Conservation (phyloP, 2,797 vertebrate species). For the Arrhamphus sclerolepis region DNA sequence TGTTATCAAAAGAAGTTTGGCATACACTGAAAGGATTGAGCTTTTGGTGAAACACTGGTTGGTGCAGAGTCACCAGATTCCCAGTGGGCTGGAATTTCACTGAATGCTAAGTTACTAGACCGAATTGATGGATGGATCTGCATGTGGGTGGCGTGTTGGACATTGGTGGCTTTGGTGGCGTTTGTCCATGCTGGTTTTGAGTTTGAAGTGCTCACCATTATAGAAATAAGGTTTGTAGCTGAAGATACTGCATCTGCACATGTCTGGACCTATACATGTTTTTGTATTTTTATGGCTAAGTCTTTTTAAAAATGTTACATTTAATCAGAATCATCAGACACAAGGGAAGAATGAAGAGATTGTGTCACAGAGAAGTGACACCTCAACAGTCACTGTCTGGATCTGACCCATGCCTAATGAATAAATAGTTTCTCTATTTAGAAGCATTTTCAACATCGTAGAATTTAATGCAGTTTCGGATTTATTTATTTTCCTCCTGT, state of each 20-base stretch:
- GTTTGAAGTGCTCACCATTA: not conserved
- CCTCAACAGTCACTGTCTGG: slow-evolving; percentile 1
- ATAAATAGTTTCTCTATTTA: not conserved
- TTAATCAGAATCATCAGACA: not conserved
- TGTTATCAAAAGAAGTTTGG: slow-evolving; percentile 66
- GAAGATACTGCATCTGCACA: too few species aligned
- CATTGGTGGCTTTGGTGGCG: not conserved
- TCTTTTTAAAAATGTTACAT: too few species aligned
- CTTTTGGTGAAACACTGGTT: slow-evolving; percentile 40
- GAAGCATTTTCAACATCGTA: not conserved
- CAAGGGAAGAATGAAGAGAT: slow-evolving; percentile 51
- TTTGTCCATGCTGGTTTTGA: not conserved
- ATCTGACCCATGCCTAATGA: slow-evolving; percentile 2
- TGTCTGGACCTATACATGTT: too few species aligned
- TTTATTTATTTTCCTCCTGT: too few species aligned
- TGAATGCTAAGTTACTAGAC: slow-evolving; percentile 57
- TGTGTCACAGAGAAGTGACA: slow-evolving; percentile 22
- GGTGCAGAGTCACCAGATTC: slow-evolving; percentile 67
- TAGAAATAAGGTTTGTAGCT: too few species aligned
- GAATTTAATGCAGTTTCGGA: not conserved
- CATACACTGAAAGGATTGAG: slow-evolving; percentile 54
- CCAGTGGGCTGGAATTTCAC: slow-evolving; percentile 59
- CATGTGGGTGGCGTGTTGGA: not conserved
- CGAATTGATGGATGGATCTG: slow-evolving; percentile 21
- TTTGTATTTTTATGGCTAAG: too few species aligned